A percentile compares a stretch with the other conserved stretches of the same genome.
Conservation (phyloP, 2,113 vertebrate species). For the Burhinus bistriatus region DNA sequence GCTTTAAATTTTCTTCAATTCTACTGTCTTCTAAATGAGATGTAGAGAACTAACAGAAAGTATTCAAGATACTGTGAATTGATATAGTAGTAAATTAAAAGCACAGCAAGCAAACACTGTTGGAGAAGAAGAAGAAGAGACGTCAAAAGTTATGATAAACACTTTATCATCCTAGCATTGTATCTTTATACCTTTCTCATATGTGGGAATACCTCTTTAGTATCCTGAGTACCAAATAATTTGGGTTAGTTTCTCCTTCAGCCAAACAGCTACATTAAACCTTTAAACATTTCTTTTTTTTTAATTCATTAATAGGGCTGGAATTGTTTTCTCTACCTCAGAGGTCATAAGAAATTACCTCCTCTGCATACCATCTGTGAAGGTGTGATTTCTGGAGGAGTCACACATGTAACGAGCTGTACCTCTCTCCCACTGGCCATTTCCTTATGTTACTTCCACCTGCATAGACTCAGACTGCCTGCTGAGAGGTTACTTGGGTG, state of each 20-base stretch:
- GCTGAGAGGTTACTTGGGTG: neutral
- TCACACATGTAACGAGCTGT: neutral
- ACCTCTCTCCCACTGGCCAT: neutral
- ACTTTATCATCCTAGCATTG: neutral
- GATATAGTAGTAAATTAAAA: neutral
- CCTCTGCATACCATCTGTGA: neutral
- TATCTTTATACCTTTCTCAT: neutral
- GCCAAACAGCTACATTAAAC: neutral
- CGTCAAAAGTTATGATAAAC: neutral
- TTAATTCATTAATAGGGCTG: neutral
- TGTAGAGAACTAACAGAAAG: neutral
- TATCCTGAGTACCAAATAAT: neutral
- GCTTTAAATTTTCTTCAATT: neutral
- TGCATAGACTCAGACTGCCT: neutral
- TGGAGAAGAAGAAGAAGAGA: neutral
- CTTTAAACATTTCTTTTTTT: neutral
- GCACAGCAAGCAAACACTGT: neutral
- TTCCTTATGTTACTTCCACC: accelerated
- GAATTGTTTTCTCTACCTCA: neutral
- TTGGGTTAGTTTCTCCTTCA: neutral
- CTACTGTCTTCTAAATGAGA: neutral
- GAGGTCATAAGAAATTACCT: neutral
- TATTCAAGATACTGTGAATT: neutral
- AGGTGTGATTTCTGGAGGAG: neutral
- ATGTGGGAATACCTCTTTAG: neutral